phyloP scores from a whole-genome alignment of 1,140 invertebrate species.

The Cataglyphis hispanica region DNA sequence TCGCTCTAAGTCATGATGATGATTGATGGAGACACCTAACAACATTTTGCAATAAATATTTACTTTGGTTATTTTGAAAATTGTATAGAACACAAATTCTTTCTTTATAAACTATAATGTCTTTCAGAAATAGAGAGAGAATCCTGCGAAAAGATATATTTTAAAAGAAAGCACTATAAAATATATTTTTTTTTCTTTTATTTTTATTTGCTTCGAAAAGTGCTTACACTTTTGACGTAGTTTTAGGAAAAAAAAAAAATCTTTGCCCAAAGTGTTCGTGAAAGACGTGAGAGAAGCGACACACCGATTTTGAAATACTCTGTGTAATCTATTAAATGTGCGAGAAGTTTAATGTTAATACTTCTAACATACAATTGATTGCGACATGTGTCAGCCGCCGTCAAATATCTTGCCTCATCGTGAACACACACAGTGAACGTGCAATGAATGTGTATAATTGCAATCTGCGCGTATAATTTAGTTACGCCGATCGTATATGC shows the following conservation, averaged over 20 bases:
- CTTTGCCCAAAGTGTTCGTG: background rate
- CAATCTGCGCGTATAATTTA: constrained; percentile 52
- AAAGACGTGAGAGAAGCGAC: background rate
- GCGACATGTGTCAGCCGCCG: constrained; percentile 34
- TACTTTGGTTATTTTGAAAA: constrained; percentile 5
- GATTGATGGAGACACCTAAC: constrained; percentile 1
- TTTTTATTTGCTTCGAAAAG: background rate
- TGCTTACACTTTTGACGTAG: background rate
- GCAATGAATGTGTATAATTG: constrained; percentile 40
- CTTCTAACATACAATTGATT: constrained; percentile 40
- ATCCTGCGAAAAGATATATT: no score
- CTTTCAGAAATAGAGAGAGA: background rate
- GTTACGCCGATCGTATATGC: constrained; percentile 18
- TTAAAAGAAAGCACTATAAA: background rate
- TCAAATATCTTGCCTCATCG: constrained; percentile 35
- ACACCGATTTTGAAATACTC: constrained; percentile 22
- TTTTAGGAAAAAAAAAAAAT: background rate
- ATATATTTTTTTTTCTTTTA: background rate
- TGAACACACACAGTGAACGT: background rate
- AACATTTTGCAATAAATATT: constrained; percentile 5
- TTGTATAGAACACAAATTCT: background rate
- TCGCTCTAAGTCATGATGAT: background rate
- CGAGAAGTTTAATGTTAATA: constrained; percentile 21
- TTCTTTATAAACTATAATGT: constrained; percentile 5
- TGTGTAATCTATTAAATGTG: constrained; percentile 20